These are phyloP conservation scores for Ginglymostoma cirratum DNA, from an alignment of 2,113 vertebrate species.

Conservation along the genomic window DNA sequence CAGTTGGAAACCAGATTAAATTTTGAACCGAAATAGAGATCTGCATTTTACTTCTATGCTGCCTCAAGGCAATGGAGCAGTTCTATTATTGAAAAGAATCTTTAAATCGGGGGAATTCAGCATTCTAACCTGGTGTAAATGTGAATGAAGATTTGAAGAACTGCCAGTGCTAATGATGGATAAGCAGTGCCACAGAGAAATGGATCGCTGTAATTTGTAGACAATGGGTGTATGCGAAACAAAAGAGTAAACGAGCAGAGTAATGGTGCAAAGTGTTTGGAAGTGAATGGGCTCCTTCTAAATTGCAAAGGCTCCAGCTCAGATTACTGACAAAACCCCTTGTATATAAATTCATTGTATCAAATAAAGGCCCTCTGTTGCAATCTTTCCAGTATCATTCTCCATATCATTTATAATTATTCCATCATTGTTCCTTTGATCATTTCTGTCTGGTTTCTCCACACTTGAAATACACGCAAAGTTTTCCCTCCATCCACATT, in stretches of 20 bases:
- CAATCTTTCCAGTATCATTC: not conserved
- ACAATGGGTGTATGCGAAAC: not conserved
- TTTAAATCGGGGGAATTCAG: not conserved
- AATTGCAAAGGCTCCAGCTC: not conserved
- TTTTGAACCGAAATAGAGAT: not conserved
- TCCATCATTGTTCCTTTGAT: not conserved
- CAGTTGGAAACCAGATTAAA: not conserved
- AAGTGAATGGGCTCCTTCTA: not conserved
- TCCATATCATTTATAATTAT: not conserved
- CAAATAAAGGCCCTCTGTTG: conserved; percentile 6
- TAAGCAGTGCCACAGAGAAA: not conserved
- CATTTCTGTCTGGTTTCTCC: not conserved
- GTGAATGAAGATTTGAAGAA: not conserved
- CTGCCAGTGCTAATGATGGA: not conserved
- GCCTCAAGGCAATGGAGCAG: not conserved
- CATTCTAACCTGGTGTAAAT: not conserved
- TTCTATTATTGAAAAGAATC: not conserved
- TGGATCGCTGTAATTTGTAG: not conserved
- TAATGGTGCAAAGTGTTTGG: not conserved
- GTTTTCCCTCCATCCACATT: not conserved
- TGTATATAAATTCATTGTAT: not conserved
- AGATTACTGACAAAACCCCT: conserved; percentile 14
- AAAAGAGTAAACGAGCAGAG: not conserved
- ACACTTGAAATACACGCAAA: not conserved
- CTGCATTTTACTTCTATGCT: not conserved